Base-by-base conservation (phyloP, 2,113 vertebrate species). In the Ondatra zibethicus region DNA sequence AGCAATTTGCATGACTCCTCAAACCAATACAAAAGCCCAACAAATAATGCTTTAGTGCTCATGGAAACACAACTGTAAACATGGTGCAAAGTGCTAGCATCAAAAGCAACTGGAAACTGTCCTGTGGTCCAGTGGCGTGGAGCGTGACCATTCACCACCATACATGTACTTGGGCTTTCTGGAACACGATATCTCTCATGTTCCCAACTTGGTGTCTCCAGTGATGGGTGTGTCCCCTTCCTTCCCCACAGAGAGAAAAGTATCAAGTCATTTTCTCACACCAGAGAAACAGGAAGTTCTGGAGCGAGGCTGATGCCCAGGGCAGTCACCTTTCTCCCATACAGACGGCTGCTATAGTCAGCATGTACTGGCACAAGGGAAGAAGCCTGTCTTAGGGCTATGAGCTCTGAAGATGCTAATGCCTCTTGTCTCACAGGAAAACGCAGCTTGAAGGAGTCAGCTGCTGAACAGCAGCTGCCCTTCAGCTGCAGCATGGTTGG, bases 141-240 rank as follows among this genome's bases (percentile, higher is more conserved):
- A 61, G 47, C 16, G 45, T 7, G 5, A 65, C 25, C 3, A 4
- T 3, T 33, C 47, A 8, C 17, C 3, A 7, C 36, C 47, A 50
- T 0, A 1, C 14, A 47, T 7, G 3, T 3, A 7, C 31, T 47
- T 3, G 3, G 73, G 13, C 27, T 31, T 55, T 16, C 17, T 11
- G 11, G 39, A 16, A 31, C 12, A 1, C 31, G 17, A 76, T 5
- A 1, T 61, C 45, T 1, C 36, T 14, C 16, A 19, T 16, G 6
- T 17, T 65, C 45, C 23, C 16, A 33, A 68, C 58, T n/a, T 7
- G 2, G 73, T 1, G 3, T 61, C 87, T n/a, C 70, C 90, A 3
- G 6, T 0, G 42, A 16, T 70, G 27, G 61, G 17, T n/a, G 25
- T 14, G 39, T 2, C 23, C 17, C 2, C 39, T 47, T 25, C n/a